Percentiles rank a stretch among this genome's conserved stretches.
These are phyloP conservation scores for Busseola fusca DNA, from an alignment of 2,888 invertebrate genomes.

Conservation along the genomic window DNA sequence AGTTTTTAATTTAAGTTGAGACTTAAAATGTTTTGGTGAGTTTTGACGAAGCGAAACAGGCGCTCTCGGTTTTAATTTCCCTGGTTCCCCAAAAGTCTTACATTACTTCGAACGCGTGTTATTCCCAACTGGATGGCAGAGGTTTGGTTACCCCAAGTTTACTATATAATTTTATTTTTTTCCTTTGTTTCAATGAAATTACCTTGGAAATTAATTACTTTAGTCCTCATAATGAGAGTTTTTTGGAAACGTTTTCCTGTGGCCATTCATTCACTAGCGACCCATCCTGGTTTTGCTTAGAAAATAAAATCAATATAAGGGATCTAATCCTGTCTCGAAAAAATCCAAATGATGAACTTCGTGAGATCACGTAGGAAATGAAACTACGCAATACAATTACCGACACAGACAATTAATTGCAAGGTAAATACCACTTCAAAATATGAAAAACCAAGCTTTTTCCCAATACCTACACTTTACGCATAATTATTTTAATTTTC, in stretches of 20 bases:
- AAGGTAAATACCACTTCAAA: neutral
- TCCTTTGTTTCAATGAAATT: neutral
- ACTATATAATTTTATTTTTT: too few species aligned
- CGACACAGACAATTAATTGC: neutral
- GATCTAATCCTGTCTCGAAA: neutral
- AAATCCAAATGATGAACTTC: neutral
- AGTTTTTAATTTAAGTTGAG: slow-evolving; percentile 24
- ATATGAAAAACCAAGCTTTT: neutral
- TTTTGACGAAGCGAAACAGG: neutral
- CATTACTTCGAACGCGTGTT: neutral
- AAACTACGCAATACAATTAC: neutral
- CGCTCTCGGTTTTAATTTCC: slow-evolving; percentile 17
- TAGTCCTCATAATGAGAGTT: neutral
- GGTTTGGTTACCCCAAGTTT: slow-evolving; percentile 5
- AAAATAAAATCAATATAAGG: neutral
- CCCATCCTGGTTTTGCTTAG: neutral
- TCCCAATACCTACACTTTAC: neutral
- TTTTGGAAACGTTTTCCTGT: neutral
- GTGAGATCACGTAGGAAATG: too few species aligned
- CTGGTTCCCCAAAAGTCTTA: neutral
- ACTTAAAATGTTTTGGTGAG: slow-evolving; percentile 23
- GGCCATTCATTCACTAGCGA: too few species aligned
- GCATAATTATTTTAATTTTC: too few species aligned
- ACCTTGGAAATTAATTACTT: neutral
- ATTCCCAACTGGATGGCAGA: slow-evolving; percentile 1